Evolutionary conservation across 2,797 vertebrate genomes (phyloP).

Genomic region (Potorous gilbertii): DNA sequence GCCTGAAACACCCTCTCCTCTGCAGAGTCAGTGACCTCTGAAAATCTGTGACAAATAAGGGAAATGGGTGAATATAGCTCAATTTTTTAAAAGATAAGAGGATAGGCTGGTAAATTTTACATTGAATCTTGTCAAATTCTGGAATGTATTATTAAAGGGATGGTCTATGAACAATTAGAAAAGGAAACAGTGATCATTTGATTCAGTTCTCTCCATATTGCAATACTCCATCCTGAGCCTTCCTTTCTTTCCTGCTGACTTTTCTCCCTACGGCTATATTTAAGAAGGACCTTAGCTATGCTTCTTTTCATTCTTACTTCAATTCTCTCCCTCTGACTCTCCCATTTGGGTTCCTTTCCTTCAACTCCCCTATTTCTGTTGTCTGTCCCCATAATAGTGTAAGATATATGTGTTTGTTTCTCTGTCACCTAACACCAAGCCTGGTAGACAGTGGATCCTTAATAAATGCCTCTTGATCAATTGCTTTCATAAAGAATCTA

Average conservation of each 20-base stretch:
- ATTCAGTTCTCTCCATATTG: neutral
- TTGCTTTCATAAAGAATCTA: neutral
- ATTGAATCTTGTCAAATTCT: neutral
- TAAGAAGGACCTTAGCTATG: neutral
- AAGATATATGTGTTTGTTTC: neutral
- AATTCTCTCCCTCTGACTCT: neutral
- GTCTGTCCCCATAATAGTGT: neutral
- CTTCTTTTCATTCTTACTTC: neutral
- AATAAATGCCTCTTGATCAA: neutral
- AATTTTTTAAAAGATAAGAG: neutral
- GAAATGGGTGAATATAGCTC: neutral
- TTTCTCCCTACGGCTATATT: neutral
- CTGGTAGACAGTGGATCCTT: neutral
- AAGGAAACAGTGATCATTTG: neutral
- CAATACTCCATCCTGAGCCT: neutral
- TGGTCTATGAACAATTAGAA: neutral
- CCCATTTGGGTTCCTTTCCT: neutral
- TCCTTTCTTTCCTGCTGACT: neutral
- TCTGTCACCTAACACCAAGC: neutral
- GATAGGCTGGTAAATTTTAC: neutral
- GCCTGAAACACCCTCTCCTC: neutral
- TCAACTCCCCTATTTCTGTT: neutral
- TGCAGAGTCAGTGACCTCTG: neutral
- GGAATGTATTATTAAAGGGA: neutral
- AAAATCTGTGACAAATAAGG: neutral